Evolutionary conservation across 2,888 invertebrate species (phyloP), one percentile per base, ranked within the genome.

Genomic region (Acronicta leporina): DNA sequence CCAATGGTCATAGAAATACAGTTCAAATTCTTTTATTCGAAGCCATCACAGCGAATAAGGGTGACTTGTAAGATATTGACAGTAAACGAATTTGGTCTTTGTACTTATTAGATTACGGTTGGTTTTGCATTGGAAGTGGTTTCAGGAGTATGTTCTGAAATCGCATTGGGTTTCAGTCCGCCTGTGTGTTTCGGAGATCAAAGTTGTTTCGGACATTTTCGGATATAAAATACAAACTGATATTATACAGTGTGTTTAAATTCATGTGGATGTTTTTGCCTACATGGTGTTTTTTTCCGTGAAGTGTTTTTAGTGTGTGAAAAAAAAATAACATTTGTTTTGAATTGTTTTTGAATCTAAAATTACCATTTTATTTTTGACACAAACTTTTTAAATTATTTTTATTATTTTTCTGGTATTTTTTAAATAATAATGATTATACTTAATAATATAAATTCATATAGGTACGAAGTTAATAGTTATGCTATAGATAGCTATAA

Each of bases 121-220:
- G 16, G 15, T 46, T 66, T 52, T 56, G 25, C 10, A 15, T 35
- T 59, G 52, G 6, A 9, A 1, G 6, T 11, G 14, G 43, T 42
- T 54, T 46, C 43, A 52, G 54, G 48, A 54, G 38, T 59, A 20
- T 44, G 43, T 55, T 59, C 67, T 54, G 53, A 69, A 63, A 51
- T 51, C 53, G 60, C 63, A 55, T 57, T 35, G 54, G 63, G 46
- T 64, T 71, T 81, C 85, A 84, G 84, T 84, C 44, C 41, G 58
- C 58, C 44, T 51, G 67, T 64, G 79, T 66, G 56, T 68, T 75
- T 68, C 70, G 73, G 68, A 67, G 76, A 71, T 75, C 68, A 48
- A 65, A 72, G 83, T 77, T 77, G 80, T 76, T 74, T 68, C 63
- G 44, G 60, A 50, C 45, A 47, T 33, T 75, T 75, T 70, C 60